Conservation (phyloP, 1,140 invertebrate genomes). For the Aethina tumida region DNA sequence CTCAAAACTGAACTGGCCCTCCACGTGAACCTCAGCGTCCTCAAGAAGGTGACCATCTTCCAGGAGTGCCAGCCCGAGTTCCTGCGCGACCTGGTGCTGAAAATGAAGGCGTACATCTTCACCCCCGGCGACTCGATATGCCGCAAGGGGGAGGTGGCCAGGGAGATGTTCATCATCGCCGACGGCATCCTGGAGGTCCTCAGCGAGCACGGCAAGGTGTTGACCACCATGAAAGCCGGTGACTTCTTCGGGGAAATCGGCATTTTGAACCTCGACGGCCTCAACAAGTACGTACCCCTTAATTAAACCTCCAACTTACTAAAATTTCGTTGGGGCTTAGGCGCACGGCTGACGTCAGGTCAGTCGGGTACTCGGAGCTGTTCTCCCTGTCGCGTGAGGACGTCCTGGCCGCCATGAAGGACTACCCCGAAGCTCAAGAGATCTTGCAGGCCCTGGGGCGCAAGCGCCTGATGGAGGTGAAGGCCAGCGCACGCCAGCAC, state of each 20-base stretch:
- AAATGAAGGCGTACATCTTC: conserved; percentile 97
- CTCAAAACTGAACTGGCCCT: conserved; percentile 92
- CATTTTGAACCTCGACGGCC: conserved; percentile 88
- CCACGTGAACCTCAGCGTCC: conserved; percentile 88
- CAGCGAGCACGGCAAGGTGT: conserved; percentile 83
- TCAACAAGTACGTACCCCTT: conserved; percentile 73
- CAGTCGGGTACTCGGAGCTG: conserved; percentile 91
- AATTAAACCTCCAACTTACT: not conserved
- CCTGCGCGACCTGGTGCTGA: conserved; percentile 89
- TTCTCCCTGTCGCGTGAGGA: conserved; percentile 94
- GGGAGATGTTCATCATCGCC: conserved; percentile 98
- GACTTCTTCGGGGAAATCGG: conserved; percentile 98
- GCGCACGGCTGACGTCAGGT: conserved; percentile 89
- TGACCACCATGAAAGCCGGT: conserved; percentile 93
- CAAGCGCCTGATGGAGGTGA: conserved; percentile 78
- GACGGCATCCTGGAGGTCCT: conserved; percentile 94
- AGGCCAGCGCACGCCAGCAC: conserved; percentile 37
- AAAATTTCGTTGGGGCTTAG: conserved; percentile 40
- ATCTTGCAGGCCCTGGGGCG: conserved; percentile 78
- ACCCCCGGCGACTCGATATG: conserved; percentile 95
- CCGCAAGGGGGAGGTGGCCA: conserved; percentile 69
- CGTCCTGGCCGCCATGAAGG: conserved; percentile 88
- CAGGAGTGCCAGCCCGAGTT: conserved; percentile 97
- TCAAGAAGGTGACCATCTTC: conserved; percentile 85
- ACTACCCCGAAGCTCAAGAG: conserved; percentile 93